These are phyloP conservation scores for Marisa cornuarietis DNA, from an alignment of 1,140 invertebrate genomes.

Conservation along the genomic window DNA sequence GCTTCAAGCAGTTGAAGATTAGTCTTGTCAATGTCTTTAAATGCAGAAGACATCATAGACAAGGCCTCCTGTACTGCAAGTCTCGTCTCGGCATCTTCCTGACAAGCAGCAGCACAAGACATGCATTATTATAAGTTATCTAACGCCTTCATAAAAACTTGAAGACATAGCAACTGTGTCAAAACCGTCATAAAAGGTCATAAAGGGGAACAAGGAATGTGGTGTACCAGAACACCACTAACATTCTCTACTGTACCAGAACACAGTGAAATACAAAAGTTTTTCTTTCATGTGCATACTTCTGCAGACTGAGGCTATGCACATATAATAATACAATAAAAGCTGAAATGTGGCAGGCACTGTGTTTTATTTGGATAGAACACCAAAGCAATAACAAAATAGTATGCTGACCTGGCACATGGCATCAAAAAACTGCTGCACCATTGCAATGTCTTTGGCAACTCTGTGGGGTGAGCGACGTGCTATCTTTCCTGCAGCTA, in stretches of 20 bases:
- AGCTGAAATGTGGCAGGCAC: no score
- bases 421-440: slow-evolving; percentile 76
- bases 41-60: slow-evolving; percentile 77
- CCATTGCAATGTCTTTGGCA: slow-evolving; percentile 74
- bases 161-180: background rate
- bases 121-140: background rate
- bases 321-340: background rate
- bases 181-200: no score
- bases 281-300: no score
- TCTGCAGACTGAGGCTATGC: no score
- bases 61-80: slow-evolving; percentile 77
- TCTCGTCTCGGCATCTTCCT: slow-evolving; percentile 72
- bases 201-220: background rate
- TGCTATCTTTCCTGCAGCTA: slow-evolving; percentile 79
- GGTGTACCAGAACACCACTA: background rate
- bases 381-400: no score
- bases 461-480: slow-evolving; percentile 76
- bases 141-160: background rate
- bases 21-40: slow-evolving; percentile 67
- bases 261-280: no score
- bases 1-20: slow-evolving; percentile 68
- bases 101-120: slow-evolving; percentile 14
- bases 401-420: slow-evolving; percentile 69
- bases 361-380: background rate
- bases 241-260: background rate